These are phyloP conservation scores for Scolanthus callimorphus DNA, from an alignment of 92 coral and sea anemone species.

Conservation along the genomic window DNA sequence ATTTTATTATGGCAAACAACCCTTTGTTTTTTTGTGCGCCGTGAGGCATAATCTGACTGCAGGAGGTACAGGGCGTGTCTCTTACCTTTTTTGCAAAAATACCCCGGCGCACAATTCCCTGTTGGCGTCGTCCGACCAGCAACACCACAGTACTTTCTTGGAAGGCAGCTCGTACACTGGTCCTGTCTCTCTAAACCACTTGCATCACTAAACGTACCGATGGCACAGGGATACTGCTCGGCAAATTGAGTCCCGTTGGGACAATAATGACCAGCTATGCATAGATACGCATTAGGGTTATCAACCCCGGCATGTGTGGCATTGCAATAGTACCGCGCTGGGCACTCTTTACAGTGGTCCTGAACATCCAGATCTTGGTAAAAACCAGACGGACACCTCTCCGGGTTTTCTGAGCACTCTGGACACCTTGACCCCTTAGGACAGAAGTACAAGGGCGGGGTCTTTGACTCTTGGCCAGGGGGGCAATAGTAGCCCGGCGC, in stretches of 20 bases:
- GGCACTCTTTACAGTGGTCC: conserved; percentile 76
- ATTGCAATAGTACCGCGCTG: conserved; percentile 86
- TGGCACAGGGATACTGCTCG: conserved; percentile 73
- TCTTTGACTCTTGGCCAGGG: conserved; percentile 73
- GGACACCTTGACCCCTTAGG: conserved; percentile 72
- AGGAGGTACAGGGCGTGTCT: too few species aligned
- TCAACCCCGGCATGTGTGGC: conserved; percentile 82
- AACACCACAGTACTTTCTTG: conserved; percentile 88
- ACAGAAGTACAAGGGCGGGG: conserved; percentile 73
- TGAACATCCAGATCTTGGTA: conserved; percentile 67
- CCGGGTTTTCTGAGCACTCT: conserved; percentile 68
- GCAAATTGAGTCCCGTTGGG: conserved; percentile 86
- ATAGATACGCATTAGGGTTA: conserved; percentile 50
- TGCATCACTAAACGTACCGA: conserved; percentile 87
- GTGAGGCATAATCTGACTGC: too few species aligned
- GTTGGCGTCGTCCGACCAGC: conserved; percentile 74
- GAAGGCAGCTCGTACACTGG: conserved; percentile 81
- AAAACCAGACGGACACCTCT: conserved; percentile 76
- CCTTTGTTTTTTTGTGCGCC: too few species aligned
- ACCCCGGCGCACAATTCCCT: conserved; percentile 82
- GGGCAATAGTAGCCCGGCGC: conserved; percentile 91
- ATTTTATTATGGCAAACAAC: too few species aligned
- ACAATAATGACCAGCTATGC: conserved; percentile 86
- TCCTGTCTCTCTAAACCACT: conserved; percentile 78
- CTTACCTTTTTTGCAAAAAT: conserved; percentile 79